Evolutionary conservation across 2,888 invertebrate genomes (phyloP), one percentile per base, ranked within the genome.

Genomic region (Toxonevra muliebris): DNA sequence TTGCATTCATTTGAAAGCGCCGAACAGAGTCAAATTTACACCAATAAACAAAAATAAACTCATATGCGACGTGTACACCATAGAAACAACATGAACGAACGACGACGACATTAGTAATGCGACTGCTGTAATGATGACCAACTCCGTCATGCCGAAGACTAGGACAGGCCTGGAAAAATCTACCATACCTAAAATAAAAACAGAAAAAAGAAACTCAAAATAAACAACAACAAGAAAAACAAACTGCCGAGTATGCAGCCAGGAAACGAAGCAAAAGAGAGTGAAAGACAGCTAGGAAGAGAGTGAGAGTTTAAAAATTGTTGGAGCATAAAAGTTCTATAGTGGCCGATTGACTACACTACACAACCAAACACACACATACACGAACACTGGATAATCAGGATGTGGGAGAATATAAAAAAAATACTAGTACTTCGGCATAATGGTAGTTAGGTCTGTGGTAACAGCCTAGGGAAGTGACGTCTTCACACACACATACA

Each of bases 41-140:
- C 62, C 48, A 53, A 15, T 12, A 15, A n/a, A 4, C 48, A 48
- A 13, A 48, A 48, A 40, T 55, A n/a, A 55, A 57, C 7, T 40
- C 55, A 9, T 4, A 7, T 15, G 43, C 52, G 52, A 50, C 42
- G 43, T 19, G 15, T 20, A 66, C 65, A 61, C 19, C 52, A 61
- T 58, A 61, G 61, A 62, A 76, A 77, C 77, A 76, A 79, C 80
- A 76, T 80, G 73, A 77, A 79, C 79, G 80, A 77, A 77, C 77
- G 79, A 76, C 78, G 77, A 79, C 77, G 80, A 78, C 81, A 77
- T 77, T 77, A 77, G 76, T 77, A 82, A 80, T 82, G 82, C 74
- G 80, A 73, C 77, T 75, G 71, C 71, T 75, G 74, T 75, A 76
- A 74, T 74, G 71, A 65, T 70, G 70, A 74, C 70, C 72, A 73